These are phyloP conservation scores for Cheilosia impressa DNA, from an alignment of 2,888 invertebrate species.

Conservation along the genomic window DNA sequence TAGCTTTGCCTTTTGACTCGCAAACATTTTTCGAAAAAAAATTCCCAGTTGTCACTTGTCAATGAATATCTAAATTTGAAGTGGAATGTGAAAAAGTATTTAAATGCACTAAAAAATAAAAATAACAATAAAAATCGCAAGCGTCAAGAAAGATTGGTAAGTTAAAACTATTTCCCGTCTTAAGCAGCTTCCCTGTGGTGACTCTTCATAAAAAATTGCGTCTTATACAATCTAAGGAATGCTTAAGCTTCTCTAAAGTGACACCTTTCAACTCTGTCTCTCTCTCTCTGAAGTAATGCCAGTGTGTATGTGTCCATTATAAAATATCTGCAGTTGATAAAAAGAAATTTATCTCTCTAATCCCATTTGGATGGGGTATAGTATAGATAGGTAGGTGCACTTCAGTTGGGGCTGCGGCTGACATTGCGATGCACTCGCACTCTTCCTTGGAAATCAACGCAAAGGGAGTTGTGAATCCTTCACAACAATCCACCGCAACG, in stretches of 20 bases:
- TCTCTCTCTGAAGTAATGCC: neutral
- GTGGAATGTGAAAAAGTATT: no score
- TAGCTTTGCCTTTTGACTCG: no score
- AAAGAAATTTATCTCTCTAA: constrained; percentile 45
- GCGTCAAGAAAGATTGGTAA: no score
- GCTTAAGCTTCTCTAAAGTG: constrained; percentile 21
- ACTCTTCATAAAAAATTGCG: neutral
- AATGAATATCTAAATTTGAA: no score
- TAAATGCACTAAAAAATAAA: no score
- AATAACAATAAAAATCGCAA: no score
- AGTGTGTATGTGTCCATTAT: constrained; percentile 4
- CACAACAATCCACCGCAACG: constrained; percentile 25
- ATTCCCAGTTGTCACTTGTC: no score
- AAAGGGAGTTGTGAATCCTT: neutral
- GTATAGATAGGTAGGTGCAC: constrained; percentile 5
- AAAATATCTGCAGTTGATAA: constrained; percentile 62
- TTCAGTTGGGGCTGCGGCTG: constrained; percentile 1
- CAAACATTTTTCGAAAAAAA: no score
- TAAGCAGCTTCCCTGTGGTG: neutral
- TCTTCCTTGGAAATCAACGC: constrained; percentile 1
- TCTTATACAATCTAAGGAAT: constrained; percentile 9
- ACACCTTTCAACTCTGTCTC: constrained; percentile 31
- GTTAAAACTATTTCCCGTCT: neutral
- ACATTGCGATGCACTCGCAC: constrained; percentile 27
- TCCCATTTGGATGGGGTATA: constrained; percentile 4